These are phyloP conservation scores for Candidula unifasciata DNA, from an alignment of 2,888 invertebrate species.

Conservation along the genomic window DNA sequence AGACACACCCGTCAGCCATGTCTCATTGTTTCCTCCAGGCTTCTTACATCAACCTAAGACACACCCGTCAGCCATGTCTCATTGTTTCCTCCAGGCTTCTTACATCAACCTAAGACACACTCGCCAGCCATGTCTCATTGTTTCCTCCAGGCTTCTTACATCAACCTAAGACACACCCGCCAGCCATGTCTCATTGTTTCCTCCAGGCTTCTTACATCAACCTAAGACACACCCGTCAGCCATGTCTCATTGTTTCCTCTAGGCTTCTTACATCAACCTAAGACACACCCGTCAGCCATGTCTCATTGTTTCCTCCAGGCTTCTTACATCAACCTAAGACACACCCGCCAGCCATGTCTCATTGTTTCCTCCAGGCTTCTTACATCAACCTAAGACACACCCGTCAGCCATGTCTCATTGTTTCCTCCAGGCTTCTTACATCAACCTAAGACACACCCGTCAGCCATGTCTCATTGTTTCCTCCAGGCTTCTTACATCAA, in stretches of 20 bases:
- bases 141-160: slow-evolving; percentile 63
- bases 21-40: slow-evolving; percentile 58
- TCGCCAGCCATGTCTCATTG: slow-evolving; percentile 52
- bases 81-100: slow-evolving; percentile 60
- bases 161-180: slow-evolving; percentile 62
- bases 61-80: slow-evolving; percentile 57
- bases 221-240: slow-evolving; percentile 61
- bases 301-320: slow-evolving; percentile 58
- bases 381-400: slow-evolving; percentile 65
- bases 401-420: slow-evolving; percentile 52
- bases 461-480: slow-evolving; percentile 49
- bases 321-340: slow-evolving; percentile 64
- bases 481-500: slow-evolving; percentile 67
- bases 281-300: slow-evolving; percentile 60
- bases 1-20: slow-evolving; percentile 60
- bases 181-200: slow-evolving; percentile 49
- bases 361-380: slow-evolving; percentile 60
- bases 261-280: slow-evolving; percentile 68
- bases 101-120: slow-evolving; percentile 65
- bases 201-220: slow-evolving; percentile 67
- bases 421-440: slow-evolving; percentile 63
- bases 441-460: slow-evolving; percentile 62
- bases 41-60: slow-evolving; percentile 64
- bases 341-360: slow-evolving; percentile 57
- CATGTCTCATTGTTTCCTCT: slow-evolving; percentile 26